Evolutionary conservation across 2,113 vertebrate genomes (phyloP).

Genomic region (Pseudorhombus dupliciocellatus): DNA sequence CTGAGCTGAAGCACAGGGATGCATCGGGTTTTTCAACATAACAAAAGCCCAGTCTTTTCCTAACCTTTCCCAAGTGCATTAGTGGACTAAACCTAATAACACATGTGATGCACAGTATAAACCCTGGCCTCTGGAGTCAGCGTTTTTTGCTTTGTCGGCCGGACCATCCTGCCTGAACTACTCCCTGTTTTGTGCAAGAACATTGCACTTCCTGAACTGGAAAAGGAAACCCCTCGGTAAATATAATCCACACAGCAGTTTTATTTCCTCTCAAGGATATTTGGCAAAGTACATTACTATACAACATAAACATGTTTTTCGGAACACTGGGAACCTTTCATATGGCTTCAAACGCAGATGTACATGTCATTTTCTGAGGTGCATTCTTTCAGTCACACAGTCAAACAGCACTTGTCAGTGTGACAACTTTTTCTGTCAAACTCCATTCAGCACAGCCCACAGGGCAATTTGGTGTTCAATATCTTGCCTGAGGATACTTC

Average conservation of each 20-base stretch:
- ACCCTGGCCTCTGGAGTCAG: neutral
- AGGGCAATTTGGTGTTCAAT: too few species aligned
- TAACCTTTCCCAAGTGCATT: neutral
- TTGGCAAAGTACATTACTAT: neutral
- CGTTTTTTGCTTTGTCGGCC: neutral
- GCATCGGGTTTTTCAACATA: neutral
- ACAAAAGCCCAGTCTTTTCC: neutral
- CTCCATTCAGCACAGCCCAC: too few species aligned
- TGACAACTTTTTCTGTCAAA: too few species aligned
- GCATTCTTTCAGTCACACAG: too few species aligned
- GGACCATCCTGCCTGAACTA: neutral
- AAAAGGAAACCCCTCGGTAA: neutral
- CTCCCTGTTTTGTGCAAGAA: neutral
- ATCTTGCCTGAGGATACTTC: too few species aligned
- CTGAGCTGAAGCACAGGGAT: neutral
- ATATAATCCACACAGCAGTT: neutral
- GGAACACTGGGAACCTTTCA: too few species aligned
- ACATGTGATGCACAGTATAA: constrained; percentile 4
- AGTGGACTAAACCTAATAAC: neutral
- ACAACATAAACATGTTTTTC: neutral
- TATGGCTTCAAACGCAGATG: too few species aligned
- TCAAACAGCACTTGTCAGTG: neutral
- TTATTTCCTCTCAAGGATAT: neutral
- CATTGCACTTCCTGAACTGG: constrained; percentile 4
- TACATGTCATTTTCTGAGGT: neutral